Conservation (phyloP, 30 jellyfish, hydroid and myxozoan species). For the Phacellophora camtschatica region DNA sequence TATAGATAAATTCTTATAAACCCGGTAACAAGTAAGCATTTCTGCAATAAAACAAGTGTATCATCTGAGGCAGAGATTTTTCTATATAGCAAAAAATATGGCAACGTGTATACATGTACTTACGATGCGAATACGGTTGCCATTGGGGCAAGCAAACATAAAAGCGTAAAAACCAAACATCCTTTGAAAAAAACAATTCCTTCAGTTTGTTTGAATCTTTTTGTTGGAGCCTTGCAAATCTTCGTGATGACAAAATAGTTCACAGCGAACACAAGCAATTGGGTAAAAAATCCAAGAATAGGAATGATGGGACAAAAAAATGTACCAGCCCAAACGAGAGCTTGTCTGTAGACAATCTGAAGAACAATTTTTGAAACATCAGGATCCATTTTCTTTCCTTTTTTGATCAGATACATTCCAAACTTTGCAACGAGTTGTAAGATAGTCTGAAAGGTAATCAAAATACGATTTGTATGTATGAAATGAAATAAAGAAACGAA, state of each 20-base stretch:
- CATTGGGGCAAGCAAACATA: background rate
- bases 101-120: background rate
- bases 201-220: constrained; percentile 17
- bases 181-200: constrained; percentile 6
- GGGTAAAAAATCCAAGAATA: constrained; percentile 36
- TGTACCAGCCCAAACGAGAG: constrained; percentile 69
- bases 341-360: constrained; percentile 58
- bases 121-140: constrained; percentile 27
- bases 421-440: constrained; percentile 26
- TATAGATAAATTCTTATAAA: too few relatives aligned
- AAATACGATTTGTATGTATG: too few relatives aligned
- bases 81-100: too few relatives aligned
- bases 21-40: too few relatives aligned
- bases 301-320: constrained; percentile 70
- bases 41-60: too few relatives aligned
- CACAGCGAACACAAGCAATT: background rate
- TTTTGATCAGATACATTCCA: constrained; percentile 6
- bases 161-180: constrained; percentile 7
- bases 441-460: too few relatives aligned
- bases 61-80: too few relatives aligned
- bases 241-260: background rate
- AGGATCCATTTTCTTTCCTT: constrained; percentile 44
- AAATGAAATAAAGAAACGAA: too few relatives aligned
- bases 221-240: constrained; percentile 47
- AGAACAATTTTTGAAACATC: constrained; percentile 43